Percentiles rank a stretch among this genome's conserved stretches.
These are phyloP conservation scores for Sciaenops ocellatus DNA, from an alignment of 2,797 vertebrate genomes.

Conservation along the genomic window DNA sequence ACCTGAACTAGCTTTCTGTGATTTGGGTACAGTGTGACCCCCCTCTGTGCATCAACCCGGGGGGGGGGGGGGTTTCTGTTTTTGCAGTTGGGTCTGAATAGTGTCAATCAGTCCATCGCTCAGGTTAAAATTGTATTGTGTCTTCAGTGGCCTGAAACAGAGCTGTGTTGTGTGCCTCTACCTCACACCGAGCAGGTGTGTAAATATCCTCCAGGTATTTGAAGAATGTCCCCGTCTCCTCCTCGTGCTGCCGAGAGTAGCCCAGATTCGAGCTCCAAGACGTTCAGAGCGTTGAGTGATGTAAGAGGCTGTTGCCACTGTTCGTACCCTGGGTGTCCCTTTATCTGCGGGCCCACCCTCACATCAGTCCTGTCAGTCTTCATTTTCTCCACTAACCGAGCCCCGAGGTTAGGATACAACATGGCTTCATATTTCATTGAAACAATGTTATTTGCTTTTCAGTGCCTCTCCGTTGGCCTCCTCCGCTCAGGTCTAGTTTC, in stretches of 20 bases:
- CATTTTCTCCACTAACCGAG: slow-evolving; percentile 51
- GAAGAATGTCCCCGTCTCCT: slow-evolving; percentile 57
- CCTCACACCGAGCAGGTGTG: slow-evolving; percentile 74
- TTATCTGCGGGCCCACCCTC: slow-evolving; percentile 52
- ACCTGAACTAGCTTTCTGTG: slow-evolving; percentile 1
- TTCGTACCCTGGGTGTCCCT: slow-evolving; percentile 56
- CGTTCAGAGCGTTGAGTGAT: slow-evolving; percentile 62
- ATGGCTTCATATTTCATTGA: slow-evolving; percentile 49
- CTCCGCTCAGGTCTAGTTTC: slow-evolving; percentile 68
- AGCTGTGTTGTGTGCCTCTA: slow-evolving; percentile 31
- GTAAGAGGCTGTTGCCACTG: slow-evolving; percentile 46
- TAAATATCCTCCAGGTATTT: slow-evolving; percentile 76
- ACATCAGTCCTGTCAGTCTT: slow-evolving; percentile 65
- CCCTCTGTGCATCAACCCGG: background rate
- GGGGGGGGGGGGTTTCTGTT: slow-evolving; percentile 9
- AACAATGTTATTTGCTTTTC: slow-evolving; percentile 44
- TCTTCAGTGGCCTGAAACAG: slow-evolving; percentile 29
- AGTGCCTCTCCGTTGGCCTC: slow-evolving; percentile 53
- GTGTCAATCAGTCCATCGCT: slow-evolving; percentile 40
- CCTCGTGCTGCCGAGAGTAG: slow-evolving; percentile 13
- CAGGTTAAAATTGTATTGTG: slow-evolving; percentile 20
- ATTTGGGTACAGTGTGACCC: background rate
- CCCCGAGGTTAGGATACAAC: slow-evolving; percentile 41
- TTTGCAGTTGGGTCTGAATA: slow-evolving; percentile 29
- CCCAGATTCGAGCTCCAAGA: slow-evolving; percentile 25